Evolutionary conservation across 2,113 vertebrate species (phyloP).

Genomic region (Planiliza haematocheilus): DNA sequence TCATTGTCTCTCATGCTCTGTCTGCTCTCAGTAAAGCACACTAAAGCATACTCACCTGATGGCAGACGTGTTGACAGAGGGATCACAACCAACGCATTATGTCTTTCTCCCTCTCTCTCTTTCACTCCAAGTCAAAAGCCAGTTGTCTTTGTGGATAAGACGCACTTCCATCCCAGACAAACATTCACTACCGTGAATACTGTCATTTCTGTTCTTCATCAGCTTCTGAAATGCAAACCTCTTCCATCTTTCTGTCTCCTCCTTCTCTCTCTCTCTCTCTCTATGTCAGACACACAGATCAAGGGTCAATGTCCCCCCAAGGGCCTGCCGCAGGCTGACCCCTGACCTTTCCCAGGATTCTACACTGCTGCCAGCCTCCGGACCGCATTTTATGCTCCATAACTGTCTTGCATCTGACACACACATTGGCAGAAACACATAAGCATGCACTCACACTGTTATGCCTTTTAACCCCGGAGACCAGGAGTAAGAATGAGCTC

Average conservation of each 20-base stretch:
- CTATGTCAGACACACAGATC: constrained; percentile 30
- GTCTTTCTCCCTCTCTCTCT: constrained; percentile 6
- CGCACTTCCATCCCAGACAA: not conserved
- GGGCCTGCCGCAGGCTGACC: constrained; percentile 47
- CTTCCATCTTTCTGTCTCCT: not conserved
- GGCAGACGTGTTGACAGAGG: constrained; percentile 63
- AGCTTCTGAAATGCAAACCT: constrained; percentile 22
- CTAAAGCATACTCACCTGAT: constrained; percentile 46
- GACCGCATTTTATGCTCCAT: constrained; percentile 56
- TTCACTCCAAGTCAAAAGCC: constrained; percentile 1
- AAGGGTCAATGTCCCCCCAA: constrained; percentile 50
- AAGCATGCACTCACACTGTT: not conserved
- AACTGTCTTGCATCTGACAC: constrained; percentile 57
- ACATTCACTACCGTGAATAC: constrained; percentile 9
- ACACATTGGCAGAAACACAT: constrained; percentile 1
- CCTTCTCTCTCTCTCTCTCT: not conserved
- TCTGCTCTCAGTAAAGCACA: constrained; percentile 51
- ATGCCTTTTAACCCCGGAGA: not conserved
- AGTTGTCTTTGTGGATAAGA: constrained; percentile 56
- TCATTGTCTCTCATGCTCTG: not conserved
- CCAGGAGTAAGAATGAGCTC: not conserved
- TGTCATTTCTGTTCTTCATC: constrained; percentile 47
- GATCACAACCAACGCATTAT: constrained; percentile 36
- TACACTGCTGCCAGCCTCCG: constrained; percentile 52
- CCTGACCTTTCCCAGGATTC: constrained; percentile 71